Base-by-base conservation (phyloP, 1,140 invertebrate genomes). In the Pachyrhynchus sulphureomaculatus region DNA sequence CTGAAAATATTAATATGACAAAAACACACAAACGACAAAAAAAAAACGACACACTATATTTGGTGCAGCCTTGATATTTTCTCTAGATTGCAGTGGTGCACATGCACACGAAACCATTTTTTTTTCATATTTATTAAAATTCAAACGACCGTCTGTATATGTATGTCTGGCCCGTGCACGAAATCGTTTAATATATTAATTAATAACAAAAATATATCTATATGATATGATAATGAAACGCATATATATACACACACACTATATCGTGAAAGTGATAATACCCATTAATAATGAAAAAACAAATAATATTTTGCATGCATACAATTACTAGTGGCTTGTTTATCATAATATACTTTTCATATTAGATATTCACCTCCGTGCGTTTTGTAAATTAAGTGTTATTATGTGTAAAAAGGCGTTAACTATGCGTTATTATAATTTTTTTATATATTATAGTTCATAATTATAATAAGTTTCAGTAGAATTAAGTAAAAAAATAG, bases 211-310 rank as follows among this genome's bases (percentile, higher is more conserved):
- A 42, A 29, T 9, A 29, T 2, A 10, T 9, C 12, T 44, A 44
- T 44, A 44, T n/a, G n/a, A n/a, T n/a, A 44, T 44, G 41, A 44
- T 44, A 44, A 44, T 44, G 15, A 44, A 20, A 44, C 41, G 26
- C 26, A 23, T 44, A 29, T 10, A 29, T 10, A 29, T 10, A 29
- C 1, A 29, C 26, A 29, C 26, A 29, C 26, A 29, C 1, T 10
- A 29, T 29, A 29, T 8, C 1, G 26, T 29, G 5, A 29, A 29
- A 29, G 15, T 18, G 15, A 44, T 44, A 44, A 44, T 44, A 20
- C 9, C 2, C 9, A 44, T 44, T 44, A 44, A 44, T 44, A n/a
- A 44, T 44, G 41, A 18, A 44, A n/a, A 44, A 44, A 44, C 15
- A 44, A 44, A 44, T 20, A 18, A 10, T 18, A 20, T 18, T 44